phyloP scores from a whole-genome alignment of 1,140 invertebrate genomes.

The Atta texana region DNA sequence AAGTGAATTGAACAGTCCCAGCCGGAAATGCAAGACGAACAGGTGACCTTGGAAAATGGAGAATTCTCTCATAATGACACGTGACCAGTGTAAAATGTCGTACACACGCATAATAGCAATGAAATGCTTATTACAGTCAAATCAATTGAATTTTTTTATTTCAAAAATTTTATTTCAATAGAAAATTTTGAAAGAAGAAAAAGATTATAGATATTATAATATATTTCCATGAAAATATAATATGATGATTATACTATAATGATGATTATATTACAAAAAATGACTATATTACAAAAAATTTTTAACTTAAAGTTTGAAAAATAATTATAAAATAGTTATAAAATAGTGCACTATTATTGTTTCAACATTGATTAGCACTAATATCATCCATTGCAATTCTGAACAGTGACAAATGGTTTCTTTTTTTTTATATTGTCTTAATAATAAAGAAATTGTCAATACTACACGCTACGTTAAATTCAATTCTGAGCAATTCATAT shows the following conservation, averaged over 20 bases:
- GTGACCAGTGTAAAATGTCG: slow-evolving; percentile 42
- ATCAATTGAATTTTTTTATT: neutral
- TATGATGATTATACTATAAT: neutral
- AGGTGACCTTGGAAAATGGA: slow-evolving; percentile 63
- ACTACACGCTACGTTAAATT: neutral
- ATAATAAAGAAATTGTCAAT: neutral
- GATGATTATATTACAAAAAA: neutral
- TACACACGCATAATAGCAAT: neutral
- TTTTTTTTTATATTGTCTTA: too few relatives aligned
- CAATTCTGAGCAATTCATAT: neutral
- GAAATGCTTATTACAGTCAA: neutral
- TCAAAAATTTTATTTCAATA: neutral
- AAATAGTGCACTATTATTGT: neutral
- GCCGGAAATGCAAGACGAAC: slow-evolving; percentile 40
- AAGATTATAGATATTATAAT: neutral
- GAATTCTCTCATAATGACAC: slow-evolving; percentile 39
- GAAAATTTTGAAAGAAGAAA: neutral
- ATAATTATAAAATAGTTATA: neutral
- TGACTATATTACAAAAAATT: neutral
- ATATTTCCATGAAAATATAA: neutral
- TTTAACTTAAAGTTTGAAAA: neutral
- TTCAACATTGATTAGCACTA: neutral
- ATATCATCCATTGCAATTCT: neutral
- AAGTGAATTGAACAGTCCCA: slow-evolving; percentile 10
- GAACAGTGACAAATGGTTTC: neutral